Conservation (phyloP, 1,140 invertebrate genomes). For the Drosophila pallidifrons region DNA sequence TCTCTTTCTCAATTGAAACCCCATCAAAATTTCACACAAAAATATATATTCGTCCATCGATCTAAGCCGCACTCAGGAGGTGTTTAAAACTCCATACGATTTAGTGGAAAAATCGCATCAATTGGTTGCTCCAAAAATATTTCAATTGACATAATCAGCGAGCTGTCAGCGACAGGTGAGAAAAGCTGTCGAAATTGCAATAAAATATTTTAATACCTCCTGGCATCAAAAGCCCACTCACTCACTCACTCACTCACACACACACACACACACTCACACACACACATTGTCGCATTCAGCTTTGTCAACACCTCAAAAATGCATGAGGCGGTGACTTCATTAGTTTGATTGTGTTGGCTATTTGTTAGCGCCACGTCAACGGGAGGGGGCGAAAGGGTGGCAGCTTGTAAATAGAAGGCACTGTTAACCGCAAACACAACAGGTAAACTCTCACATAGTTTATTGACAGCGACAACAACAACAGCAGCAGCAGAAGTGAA, state of each 20-base stretch:
- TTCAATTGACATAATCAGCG: constrained; percentile 47
- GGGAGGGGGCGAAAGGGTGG: neutral
- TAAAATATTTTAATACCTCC: constrained; percentile 54
- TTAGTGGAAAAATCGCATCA: constrained; percentile 40
- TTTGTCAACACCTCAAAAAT: constrained; percentile 19
- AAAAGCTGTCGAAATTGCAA: constrained; percentile 34
- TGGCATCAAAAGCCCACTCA: constrained; percentile 4
- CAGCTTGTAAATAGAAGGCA: constrained; percentile 4
- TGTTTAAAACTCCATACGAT: constrained; percentile 64
- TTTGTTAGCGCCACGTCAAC: neutral
- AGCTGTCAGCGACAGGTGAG: constrained; percentile 40
- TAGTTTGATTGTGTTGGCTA: constrained; percentile 51
- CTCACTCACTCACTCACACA: neutral
- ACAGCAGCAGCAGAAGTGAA: constrained; percentile 4
- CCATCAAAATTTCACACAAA: constrained; percentile 10
- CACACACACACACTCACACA: neutral
- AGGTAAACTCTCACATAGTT: constrained; percentile 39
- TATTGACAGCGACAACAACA: constrained; percentile 46
- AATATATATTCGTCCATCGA: neutral
- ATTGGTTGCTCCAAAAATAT: constrained; percentile 30
- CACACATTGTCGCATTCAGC: too few species aligned
- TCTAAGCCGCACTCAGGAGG: constrained; percentile 26
- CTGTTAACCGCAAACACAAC: constrained; percentile 41
- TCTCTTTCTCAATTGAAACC: constrained; percentile 15
- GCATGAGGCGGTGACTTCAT: constrained; percentile 43